Evolutionary conservation across 1,140 invertebrate genomes (phyloP).

Genomic region (Metopolophium dirhodum): DNA sequence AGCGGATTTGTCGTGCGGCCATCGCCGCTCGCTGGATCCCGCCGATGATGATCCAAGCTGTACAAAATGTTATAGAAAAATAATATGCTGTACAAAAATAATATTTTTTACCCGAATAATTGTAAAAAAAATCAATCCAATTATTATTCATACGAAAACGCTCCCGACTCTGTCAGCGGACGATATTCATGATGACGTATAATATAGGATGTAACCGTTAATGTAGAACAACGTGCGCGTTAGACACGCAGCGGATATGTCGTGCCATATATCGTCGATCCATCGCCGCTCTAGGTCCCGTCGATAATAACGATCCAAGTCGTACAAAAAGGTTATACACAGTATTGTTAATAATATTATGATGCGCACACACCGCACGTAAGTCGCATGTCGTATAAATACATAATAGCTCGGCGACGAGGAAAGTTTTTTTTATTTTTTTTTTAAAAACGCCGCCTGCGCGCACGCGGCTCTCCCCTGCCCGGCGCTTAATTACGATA

Average conservation of each 20-base stretch:
- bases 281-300: not conserved
- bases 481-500: constrained; percentile 33
- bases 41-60: no score
- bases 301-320: not conserved
- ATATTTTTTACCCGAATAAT: no score
- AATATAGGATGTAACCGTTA: not conserved
- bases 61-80: no score
- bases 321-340: not conserved
- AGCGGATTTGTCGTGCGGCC: no score
- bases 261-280: not conserved
- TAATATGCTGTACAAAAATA: no score
- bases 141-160: no score
- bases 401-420: no score
- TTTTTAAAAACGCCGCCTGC: not conserved
- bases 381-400: not conserved
- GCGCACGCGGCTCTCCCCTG: not conserved
- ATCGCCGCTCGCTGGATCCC: no score
- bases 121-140: no score
- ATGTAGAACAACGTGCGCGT: no score
- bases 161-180: not conserved
- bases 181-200: no score
- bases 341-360: no score
- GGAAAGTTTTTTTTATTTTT: not conserved
- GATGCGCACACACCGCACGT: not conserved
- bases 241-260: not conserved